Percentiles rank a stretch among this genome's conserved stretches.
Conservation (phyloP, 1,140 invertebrate species). For the Nixonia krombeini region DNA sequence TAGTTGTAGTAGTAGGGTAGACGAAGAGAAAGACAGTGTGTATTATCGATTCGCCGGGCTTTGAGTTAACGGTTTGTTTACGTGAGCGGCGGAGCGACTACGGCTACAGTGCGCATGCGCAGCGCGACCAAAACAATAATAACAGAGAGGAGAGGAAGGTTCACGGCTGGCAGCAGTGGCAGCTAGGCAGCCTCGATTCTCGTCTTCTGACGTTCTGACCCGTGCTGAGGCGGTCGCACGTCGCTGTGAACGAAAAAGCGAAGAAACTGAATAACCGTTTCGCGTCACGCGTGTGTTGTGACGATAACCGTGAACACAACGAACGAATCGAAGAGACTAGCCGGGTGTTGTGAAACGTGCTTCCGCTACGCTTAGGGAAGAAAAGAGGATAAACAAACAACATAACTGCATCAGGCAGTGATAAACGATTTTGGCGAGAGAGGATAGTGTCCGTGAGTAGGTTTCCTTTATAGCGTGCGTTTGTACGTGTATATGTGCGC, state of each 20-base stretch:
- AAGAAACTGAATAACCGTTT: constrained; percentile 1
- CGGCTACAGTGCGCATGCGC: constrained; percentile 62
- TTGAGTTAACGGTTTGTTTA: constrained; percentile 72
- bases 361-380: background rate
- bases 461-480: too few relatives aligned
- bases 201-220: constrained; percentile 41
- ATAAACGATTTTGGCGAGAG: background rate
- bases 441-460: background rate
- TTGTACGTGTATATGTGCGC: too few relatives aligned
- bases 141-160: constrained; percentile 67
- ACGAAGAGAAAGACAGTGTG: constrained; percentile 35
- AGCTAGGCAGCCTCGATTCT: constrained; percentile 41
- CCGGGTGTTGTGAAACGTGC: constrained; percentile 2
- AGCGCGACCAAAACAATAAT: constrained; percentile 68
- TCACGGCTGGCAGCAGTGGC: constrained; percentile 63
- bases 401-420: too few relatives aligned
- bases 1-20: constrained; percentile 30
- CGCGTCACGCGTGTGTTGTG: background rate
- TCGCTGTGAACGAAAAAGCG: constrained; percentile 8
- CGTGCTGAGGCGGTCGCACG: constrained; percentile 19
- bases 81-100: constrained; percentile 48
- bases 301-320: background rate
- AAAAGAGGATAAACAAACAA: background rate
- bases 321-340: background rate
- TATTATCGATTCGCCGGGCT: constrained; percentile 68